Conservation (phyloP, 2,113 vertebrate genomes). For the Tichodroma muraria region DNA sequence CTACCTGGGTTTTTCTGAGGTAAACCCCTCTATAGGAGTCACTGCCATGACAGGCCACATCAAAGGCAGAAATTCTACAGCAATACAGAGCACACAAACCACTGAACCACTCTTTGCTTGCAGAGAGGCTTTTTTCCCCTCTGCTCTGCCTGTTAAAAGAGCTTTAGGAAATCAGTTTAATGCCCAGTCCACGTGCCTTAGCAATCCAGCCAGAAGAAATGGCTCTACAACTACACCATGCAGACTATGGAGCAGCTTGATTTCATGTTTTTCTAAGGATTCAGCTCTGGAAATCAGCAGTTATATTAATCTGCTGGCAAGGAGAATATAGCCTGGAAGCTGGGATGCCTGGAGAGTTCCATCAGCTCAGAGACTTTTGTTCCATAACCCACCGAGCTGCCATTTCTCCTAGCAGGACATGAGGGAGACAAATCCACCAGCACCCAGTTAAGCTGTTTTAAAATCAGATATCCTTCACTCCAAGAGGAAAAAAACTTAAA, state of each 20-base stretch:
- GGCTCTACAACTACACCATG: background rate
- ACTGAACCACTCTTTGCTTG: background rate
- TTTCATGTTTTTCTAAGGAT: background rate
- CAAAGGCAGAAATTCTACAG: background rate
- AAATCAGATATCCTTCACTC: background rate
- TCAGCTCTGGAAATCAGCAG: background rate
- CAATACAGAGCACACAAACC: background rate
- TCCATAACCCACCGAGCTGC: background rate
- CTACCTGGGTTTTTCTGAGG: background rate
- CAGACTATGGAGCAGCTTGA: background rate
- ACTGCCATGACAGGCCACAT: background rate
- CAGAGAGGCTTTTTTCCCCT: background rate
- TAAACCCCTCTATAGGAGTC: background rate
- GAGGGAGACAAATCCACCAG: background rate
- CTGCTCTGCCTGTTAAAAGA: background rate
- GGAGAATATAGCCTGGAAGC: background rate
- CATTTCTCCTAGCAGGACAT: background rate
- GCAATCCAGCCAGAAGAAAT: background rate
- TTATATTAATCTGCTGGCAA: background rate
- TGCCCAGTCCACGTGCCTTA: background rate
- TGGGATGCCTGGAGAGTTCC: background rate
- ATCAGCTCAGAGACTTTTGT: background rate
- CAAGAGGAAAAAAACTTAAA: background rate
- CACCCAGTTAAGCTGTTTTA: background rate
- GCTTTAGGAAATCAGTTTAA: background rate